Base-by-base conservation (phyloP, 1,140 invertebrate species). In the Nephotettix cincticeps region DNA sequence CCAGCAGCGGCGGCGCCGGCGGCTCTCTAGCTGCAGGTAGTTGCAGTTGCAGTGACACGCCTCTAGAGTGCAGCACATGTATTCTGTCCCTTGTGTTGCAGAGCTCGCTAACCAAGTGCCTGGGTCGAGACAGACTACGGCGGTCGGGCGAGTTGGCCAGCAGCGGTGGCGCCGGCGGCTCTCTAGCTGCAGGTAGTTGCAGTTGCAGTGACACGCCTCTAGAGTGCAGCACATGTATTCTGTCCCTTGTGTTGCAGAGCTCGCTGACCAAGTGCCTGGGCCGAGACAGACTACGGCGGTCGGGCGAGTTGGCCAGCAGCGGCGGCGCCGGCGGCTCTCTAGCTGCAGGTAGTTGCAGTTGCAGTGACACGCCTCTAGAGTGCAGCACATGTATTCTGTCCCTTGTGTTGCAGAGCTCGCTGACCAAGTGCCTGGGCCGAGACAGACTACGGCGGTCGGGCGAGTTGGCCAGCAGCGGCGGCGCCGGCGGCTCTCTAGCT, bases 31-130 rank as follows among this genome's bases (percentile, higher is more conserved):
- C 47, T 32, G n/a, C n/a, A n/a, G n/a, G n/a, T n/a, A n/a, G n/a
- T n/a, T n/a, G n/a, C n/a, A n/a, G n/a, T n/a, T n/a, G n/a, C n/a
- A n/a, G n/a, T n/a, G n/a, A n/a, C n/a, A n/a, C n/a, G n/a, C n/a
- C n/a, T n/a, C n/a, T n/a, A n/a, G n/a, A n/a, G n/a, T n/a, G n/a
- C n/a, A n/a, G n/a, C n/a, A n/a, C n/a, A n/a, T n/a, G n/a, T n/a
- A n/a, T n/a, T n/a, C n/a, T n/a, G n/a, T n/a, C n/a, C n/a, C n/a
- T n/a, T n/a, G n/a, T 56, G 1, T 73, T 71, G 58, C 72, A 76
- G 75, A 74, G 66, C 19, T 74, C 73, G 2, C 67, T 76, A 47
- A 72, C 74, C 28, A 68, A 70, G 19, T 76, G 74, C 47, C 67
- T 75, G 54, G 32, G 30, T 23, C 25, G 54, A 63, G 69, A 67